A percentile compares a stretch with the other conserved stretches of the same genome.
Conservation (phyloP, 2,113 vertebrate species). For the Eptatretus burgeri region DNA sequence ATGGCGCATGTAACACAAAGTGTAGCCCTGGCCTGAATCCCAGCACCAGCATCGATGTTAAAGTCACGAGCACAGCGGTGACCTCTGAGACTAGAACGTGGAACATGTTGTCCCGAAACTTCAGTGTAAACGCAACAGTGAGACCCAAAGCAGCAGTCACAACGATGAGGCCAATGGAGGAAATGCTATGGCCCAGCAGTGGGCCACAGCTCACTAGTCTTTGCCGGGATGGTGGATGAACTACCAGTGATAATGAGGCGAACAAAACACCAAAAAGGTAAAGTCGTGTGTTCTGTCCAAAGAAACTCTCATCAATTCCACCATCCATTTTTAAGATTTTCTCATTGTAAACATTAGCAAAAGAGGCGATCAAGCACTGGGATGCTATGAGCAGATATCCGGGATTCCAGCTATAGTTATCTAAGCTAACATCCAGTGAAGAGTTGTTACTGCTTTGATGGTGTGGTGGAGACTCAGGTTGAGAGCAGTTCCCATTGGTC, state of each 20-base stretch:
- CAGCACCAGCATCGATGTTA: constrained; percentile 50
- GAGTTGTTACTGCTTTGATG: constrained; percentile 49
- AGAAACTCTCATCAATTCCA: constrained; percentile 39
- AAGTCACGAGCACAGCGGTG: constrained; percentile 58
- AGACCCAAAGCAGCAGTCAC: constrained; percentile 65
- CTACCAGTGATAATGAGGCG: constrained; percentile 37
- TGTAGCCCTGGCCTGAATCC: constrained; percentile 57
- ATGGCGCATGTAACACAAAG: constrained; percentile 70
- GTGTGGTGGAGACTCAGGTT: constrained; percentile 22
- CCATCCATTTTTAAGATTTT: constrained; percentile 46
- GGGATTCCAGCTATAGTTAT: constrained; percentile 20
- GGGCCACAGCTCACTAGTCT: constrained; percentile 44
- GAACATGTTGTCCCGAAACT: constrained; percentile 97
- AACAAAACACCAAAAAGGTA: constrained; percentile 59
- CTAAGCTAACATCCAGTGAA: constrained; percentile 19
- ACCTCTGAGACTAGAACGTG: constrained; percentile 74
- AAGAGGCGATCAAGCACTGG: constrained; percentile 65
- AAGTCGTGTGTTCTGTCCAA: constrained; percentile 71
- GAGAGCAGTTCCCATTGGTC: too few species aligned
- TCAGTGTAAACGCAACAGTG: constrained; percentile 79
- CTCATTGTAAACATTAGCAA: constrained; percentile 95
- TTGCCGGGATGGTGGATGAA: constrained; percentile 26
- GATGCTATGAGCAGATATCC: constrained; percentile 54
- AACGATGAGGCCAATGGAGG: constrained; percentile 49
- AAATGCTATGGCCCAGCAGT: constrained; percentile 60